Evolutionary conservation across 1,140 invertebrate genomes (phyloP).

Genomic region (Drosophila dunni): DNA sequence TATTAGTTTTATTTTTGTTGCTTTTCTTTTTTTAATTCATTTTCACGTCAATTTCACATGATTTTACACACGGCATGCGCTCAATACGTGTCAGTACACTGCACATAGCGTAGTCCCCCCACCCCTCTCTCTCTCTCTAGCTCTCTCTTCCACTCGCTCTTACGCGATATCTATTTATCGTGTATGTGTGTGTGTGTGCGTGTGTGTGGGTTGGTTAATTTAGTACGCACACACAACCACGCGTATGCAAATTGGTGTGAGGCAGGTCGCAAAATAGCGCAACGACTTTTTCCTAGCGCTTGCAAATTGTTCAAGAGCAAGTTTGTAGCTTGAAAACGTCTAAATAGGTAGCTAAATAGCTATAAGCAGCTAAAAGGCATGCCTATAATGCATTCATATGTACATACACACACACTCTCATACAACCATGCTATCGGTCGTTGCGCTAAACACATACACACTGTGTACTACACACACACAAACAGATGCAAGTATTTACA

Average conservation of each 20-base stretch:
- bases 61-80: slow-evolving; percentile 64
- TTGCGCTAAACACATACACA: slow-evolving; percentile 30
- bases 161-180: slow-evolving; percentile 25
- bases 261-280: slow-evolving; percentile 72
- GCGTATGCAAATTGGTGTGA: slow-evolving; percentile 71
- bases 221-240: slow-evolving; percentile 50
- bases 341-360: slow-evolving; percentile 27
- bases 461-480: background rate
- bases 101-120: background rate
- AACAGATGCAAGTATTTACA: background rate
- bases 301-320: slow-evolving; percentile 53
- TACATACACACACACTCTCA: background rate
- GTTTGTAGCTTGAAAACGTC: slow-evolving; percentile 31
- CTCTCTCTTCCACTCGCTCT: slow-evolving; percentile 8
- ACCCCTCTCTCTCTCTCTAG: background rate
- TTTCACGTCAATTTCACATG: slow-evolving; percentile 66
- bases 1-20: slow-evolving; percentile 6
- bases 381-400: background rate
- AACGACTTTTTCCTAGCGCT: slow-evolving; percentile 33
- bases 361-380: slow-evolving; percentile 6
- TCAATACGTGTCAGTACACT: slow-evolving; percentile 27
- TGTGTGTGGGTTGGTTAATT: slow-evolving; percentile 47
- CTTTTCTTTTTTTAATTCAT: slow-evolving; percentile 27
- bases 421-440: slow-evolving; percentile 39
- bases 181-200: slow-evolving; percentile 22